Conservation (phyloP, 1,140 invertebrate genomes). For the Cydia strobilella region DNA sequence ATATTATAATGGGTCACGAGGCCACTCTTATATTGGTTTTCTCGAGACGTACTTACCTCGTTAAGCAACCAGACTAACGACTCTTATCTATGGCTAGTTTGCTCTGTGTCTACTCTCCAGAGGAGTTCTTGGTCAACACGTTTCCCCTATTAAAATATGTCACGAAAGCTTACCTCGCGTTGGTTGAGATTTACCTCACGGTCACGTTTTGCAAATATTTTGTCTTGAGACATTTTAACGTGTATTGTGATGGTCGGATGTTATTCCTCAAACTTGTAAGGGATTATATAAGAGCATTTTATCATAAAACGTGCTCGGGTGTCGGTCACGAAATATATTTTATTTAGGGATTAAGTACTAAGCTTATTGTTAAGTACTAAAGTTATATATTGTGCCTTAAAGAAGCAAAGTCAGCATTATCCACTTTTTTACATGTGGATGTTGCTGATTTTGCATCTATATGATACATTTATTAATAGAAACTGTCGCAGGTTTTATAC, state of each 20-base stretch:
- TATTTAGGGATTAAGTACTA: neutral
- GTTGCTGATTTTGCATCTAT: too few relatives aligned
- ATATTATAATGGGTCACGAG: neutral
- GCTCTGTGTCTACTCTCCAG: neutral
- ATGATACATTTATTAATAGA: too few relatives aligned
- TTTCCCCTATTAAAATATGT: conserved; percentile 18
- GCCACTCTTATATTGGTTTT: neutral
- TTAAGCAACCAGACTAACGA: neutral
- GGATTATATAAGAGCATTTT: neutral
- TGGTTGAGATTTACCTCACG: neutral
- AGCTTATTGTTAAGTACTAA: too few relatives aligned
- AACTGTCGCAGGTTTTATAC: too few relatives aligned
- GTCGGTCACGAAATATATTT: neutral
- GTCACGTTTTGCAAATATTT: conserved; percentile 14
- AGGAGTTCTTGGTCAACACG: neutral
- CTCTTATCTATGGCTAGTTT: neutral
- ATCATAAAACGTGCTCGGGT: neutral
- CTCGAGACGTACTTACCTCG: neutral
- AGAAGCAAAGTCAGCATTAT: too few relatives aligned
- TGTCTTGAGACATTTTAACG: neutral
- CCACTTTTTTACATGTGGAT: too few relatives aligned
- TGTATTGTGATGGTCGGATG: neutral
- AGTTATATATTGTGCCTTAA: too few relatives aligned
- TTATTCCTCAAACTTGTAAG: neutral
- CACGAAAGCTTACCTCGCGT: neutral